These are phyloP conservation scores for Odontophorus gujanensis DNA, from an alignment of 2,113 vertebrate genomes.

Conservation along the genomic window DNA sequence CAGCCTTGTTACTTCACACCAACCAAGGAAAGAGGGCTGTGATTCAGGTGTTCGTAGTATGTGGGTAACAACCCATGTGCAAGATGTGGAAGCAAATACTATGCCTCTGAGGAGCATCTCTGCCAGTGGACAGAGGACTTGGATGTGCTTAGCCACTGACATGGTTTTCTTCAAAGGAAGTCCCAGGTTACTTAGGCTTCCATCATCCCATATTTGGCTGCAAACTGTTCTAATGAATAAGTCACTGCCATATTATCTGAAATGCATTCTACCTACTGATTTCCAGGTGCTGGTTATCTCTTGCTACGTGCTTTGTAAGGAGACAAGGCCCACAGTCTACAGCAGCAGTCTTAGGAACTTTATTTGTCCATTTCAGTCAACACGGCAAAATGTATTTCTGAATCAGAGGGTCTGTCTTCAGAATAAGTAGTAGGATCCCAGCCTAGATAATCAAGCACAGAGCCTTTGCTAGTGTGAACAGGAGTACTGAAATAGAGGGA, in stretches of 20 bases:
- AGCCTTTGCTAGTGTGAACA: conserved; percentile 14
- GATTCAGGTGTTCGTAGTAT: not conserved
- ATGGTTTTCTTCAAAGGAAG: not conserved
- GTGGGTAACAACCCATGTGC: not conserved
- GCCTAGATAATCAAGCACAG: conserved; percentile 40
- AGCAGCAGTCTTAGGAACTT: not conserved
- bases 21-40: not conserved
- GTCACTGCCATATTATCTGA: not conserved
- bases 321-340: not conserved
- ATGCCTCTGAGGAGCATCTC: not conserved
- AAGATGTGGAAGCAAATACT: not conserved
- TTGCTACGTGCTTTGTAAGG: not conserved
- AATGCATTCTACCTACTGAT: not conserved
- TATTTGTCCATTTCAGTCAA: conserved; percentile 19
- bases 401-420: not conserved
- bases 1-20: not conserved
- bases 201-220: not conserved
- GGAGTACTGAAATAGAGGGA: conserved; percentile 17
- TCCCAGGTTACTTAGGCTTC: not conserved
- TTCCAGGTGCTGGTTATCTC: not conserved
- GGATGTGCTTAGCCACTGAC: rapidly evolving
- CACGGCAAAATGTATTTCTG: conserved; percentile 10
- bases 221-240: not conserved
- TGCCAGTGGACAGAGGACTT: not conserved
- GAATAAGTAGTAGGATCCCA: not conserved